Evolutionary conservation across 2,888 invertebrate species (phyloP).

Genomic region (Hybos culiciformis): DNA sequence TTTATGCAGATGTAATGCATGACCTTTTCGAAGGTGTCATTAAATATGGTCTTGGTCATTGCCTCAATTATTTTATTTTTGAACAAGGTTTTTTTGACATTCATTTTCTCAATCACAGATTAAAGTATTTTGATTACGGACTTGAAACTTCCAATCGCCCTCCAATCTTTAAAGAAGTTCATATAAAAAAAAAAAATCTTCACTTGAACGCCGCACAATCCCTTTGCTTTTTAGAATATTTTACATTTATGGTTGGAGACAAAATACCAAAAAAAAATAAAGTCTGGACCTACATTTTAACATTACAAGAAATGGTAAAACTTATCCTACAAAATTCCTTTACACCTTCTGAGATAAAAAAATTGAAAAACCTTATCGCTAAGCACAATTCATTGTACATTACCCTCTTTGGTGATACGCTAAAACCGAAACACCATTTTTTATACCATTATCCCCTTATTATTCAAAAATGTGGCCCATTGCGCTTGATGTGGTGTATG

Average conservation of each 20-base stretch:
- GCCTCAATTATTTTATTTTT: conserved; percentile 6
- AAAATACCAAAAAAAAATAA: conserved; percentile 3
- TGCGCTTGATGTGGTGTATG: conserved; percentile 4
- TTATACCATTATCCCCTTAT: conserved; percentile 4
- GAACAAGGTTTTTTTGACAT: conserved; percentile 4
- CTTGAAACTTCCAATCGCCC: conserved; percentile 4
- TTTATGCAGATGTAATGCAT: conserved; percentile 9
- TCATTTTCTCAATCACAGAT: conserved; percentile 5
- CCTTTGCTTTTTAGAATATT: not conserved
- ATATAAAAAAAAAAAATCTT: conserved; percentile 1
- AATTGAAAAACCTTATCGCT: not conserved
- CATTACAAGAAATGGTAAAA: conserved; percentile 2
- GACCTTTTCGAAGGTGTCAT: conserved; percentile 10
- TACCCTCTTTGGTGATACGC: conserved; percentile 1
- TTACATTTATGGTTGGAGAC: conserved; percentile 3
- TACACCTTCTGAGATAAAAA: not conserved
- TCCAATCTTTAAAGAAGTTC: not conserved
- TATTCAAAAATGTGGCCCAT: conserved; percentile 5
- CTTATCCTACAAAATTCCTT: not conserved
- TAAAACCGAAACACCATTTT: conserved; percentile 9
- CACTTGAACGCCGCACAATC: not conserved
- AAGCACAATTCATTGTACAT: conserved; percentile 5
- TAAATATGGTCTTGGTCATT: conserved; percentile 6
- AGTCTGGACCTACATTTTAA: conserved; percentile 3
- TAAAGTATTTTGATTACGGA: conserved; percentile 7